Evolutionary conservation across 1,140 invertebrate species (phyloP).

Genomic region (Drosophila sechellia): DNA sequence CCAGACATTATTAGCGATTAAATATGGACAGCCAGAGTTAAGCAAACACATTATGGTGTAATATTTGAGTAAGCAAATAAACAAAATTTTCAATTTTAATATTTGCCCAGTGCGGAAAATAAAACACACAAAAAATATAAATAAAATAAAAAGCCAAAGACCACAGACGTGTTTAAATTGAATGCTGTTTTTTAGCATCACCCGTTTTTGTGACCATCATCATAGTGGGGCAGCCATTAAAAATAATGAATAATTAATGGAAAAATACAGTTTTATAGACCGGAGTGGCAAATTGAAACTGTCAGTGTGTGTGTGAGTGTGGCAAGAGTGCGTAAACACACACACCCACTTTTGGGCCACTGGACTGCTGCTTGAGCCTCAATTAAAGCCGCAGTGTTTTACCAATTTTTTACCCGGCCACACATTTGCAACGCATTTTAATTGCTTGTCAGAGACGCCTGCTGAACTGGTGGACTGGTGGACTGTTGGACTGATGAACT

Average conservation of each 20-base stretch:
- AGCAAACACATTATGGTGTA: conserved; percentile 26
- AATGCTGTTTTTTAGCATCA: conserved; percentile 32
- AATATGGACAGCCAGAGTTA: conserved; percentile 13
- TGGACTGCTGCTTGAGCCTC: conserved; percentile 42
- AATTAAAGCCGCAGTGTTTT: conserved; percentile 67
- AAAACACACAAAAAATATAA: neutral
- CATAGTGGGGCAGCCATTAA: conserved; percentile 47
- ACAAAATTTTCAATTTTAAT: conserved; percentile 29
- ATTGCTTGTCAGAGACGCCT: conserved; percentile 68
- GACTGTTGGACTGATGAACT: neutral
- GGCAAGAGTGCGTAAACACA: conserved; percentile 27
- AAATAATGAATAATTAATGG: conserved; percentile 73
- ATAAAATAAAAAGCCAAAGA: neutral
- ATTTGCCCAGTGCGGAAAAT: neutral
- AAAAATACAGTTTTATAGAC: conserved; percentile 69
- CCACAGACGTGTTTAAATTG: conserved; percentile 34
- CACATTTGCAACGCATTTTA: conserved; percentile 72
- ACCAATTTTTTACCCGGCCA: conserved; percentile 59
- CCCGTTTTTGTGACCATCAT: conserved; percentile 37
- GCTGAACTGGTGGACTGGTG: neutral
- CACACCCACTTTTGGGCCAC: conserved; percentile 12
- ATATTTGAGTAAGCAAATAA: conserved; percentile 22
- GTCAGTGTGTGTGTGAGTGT: neutral
- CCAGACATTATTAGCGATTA: conserved; percentile 4
- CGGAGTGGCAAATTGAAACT: conserved; percentile 61